Conservation (phyloP, 1,140 invertebrate species). For the Papilio helenus region DNA sequence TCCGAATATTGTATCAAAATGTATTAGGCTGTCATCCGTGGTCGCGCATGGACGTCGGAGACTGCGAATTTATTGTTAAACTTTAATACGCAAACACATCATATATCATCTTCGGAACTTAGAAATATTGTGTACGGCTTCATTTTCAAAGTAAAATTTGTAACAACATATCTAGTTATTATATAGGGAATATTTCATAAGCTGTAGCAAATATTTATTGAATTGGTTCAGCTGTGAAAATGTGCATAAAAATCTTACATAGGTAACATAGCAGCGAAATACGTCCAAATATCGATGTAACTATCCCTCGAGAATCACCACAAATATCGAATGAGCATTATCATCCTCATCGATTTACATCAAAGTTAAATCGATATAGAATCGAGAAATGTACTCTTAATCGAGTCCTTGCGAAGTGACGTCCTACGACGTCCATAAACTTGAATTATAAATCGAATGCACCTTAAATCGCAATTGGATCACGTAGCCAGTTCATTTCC, state of each 20-base stretch:
- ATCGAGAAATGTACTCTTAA: slow-evolving; percentile 31
- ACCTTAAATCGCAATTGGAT: slow-evolving; percentile 80
- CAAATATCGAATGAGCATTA: not conserved
- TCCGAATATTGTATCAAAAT: slow-evolving; percentile 67
- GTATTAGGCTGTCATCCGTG: slow-evolving; percentile 70
- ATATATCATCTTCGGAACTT: slow-evolving; percentile 44
- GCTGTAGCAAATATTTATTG: not conserved
- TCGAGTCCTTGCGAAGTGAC: slow-evolving; percentile 29
- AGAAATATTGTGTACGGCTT: slow-evolving; percentile 20
- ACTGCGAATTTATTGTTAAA: slow-evolving; percentile 71
- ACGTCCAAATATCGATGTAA: not conserved
- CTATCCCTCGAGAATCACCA: not conserved
- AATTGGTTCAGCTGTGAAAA: not conserved
- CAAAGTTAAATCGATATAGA: not conserved
- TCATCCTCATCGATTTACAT: not conserved
- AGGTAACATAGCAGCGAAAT: not conserved
- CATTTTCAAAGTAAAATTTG: not conserved
- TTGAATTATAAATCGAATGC: slow-evolving; percentile 68
- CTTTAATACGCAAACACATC: slow-evolving; percentile 64
- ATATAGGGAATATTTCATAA: not conserved
- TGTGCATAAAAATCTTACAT: not conserved
- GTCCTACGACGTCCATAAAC: slow-evolving; percentile 54
- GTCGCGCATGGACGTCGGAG: slow-evolving; percentile 59
- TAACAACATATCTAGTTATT: not conserved
- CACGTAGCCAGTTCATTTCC: slow-evolving; percentile 78